Base-by-base conservation (phyloP, 2,113 vertebrate species). In the Brachypteracias leptosomus region DNA sequence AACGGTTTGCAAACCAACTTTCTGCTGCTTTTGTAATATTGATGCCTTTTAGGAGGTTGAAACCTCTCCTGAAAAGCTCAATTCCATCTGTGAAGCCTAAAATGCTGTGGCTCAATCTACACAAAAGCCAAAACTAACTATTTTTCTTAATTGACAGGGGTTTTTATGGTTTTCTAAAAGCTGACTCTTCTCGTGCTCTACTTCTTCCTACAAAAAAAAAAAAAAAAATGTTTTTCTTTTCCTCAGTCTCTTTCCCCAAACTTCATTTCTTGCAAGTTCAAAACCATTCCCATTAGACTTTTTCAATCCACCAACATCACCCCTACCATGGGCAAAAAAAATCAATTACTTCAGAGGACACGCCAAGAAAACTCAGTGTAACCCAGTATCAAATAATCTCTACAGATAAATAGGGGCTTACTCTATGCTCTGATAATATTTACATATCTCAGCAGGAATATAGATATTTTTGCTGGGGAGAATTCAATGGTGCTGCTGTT, bases 1-100 rank as follows among this genome's bases (percentile, higher is more conserved):
- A 96, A 79, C 80, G 83, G 68, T 92, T 63, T 80, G 74, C 58
- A 93, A 96, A 93, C 58, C 79, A 88, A 14, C 89, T 94, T 92
- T 61, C 85, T 81, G 25, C 19, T 42, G 66, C 71, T 74, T 67
- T 76, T 94, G 62, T 94, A 94, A 93, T 90, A 94, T 68, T 77
- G 91, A 95, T 92, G 83, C 33, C 36, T 88, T 85, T 92, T 25
- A 67, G 83, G 42, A 89, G 77, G 59, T 22, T 76, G 78, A 63
- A 77, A 70, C 74, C 82, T 67, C 79, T 33, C 14, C 80, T 28
- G 81, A 83, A 93, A 87, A 71, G 16, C 47, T 68, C 80, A 59
- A 16, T 66, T 77, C 57, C 26, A 19, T 1, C 3, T 1, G 55
- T 2, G 20, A 63, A n/a, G 49, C 66, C 35, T 36, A 13, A 87